Evolutionary conservation across 2,888 invertebrate genomes (phyloP), one percentile per base, ranked within the genome.

Genomic region (Elmis aenea): DNA sequence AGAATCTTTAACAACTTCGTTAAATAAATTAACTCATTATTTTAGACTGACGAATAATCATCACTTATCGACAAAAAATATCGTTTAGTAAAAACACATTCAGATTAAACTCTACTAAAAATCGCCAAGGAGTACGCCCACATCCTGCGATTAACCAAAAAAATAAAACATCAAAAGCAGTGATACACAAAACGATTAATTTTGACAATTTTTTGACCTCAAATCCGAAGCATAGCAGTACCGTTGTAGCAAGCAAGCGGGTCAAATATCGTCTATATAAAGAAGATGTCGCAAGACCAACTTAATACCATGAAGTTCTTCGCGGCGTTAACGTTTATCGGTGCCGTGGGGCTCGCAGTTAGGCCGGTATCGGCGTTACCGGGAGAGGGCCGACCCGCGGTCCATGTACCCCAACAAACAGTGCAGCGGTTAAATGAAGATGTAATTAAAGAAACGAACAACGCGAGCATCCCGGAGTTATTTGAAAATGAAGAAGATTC

Each of bases 201-300:
- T 31, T 37, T 22, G 37, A 25, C 23, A 11, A 26, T 27, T 21
- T 34, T 34, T 16, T 22, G 9, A 20, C 21, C 11, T 10, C 18
- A 18, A 25, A 32, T 26, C 20, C 10, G 16, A 35, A 36, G 23
- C 26, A 27, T 20, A 15, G 12, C 25, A 9, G 25, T 34, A 39
- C 42, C 43, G 43, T 43, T 43, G n/a, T n/a, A n/a, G n/a, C 31
- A 30, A 30, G 15, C 31, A 30, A 39, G 28, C 35, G 30, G 43
- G 43, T 43, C 39, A 42, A 30, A 22, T 28, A 4, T 12, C 27
- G 13, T 31, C 32, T 35, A 42, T 42, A 42, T 42, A 42, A 42
- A 27, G 30, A 14, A 14, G 30, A n/a, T 20, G 14, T 5, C 24
- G 14, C 21, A 9, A 23, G 35, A 10, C 9, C 22, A 8, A 9